A percentile compares a stretch with the other conserved stretches of the same genome.
phyloP scores from a whole-genome alignment of 2,113 vertebrate species.

The Gymnobelideus leadbeateri region DNA sequence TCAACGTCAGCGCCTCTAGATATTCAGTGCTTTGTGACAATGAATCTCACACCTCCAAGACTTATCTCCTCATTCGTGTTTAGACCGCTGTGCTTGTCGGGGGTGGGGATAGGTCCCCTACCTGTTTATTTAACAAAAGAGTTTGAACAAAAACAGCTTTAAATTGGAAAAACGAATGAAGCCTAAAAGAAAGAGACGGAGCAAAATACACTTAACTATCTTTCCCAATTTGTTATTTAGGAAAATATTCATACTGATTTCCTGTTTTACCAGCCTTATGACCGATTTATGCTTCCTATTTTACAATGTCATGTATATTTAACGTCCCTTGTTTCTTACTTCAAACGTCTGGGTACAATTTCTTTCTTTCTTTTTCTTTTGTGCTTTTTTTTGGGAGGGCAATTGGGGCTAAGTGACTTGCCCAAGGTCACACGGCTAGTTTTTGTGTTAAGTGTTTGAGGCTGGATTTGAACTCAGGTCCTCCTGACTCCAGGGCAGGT shows the following conservation, averaged over 20 bases:
- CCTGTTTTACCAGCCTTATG: background rate
- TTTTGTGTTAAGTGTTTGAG: too few species aligned
- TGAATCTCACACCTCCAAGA: conserved; percentile 44
- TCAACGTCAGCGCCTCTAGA: conserved; percentile 21
- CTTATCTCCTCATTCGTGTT: background rate
- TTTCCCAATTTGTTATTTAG: conserved; percentile 2
- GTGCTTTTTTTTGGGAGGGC: too few species aligned
- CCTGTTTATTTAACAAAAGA: conserved; percentile 16
- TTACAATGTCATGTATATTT: conserved; percentile 43
- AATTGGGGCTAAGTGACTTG: too few species aligned
- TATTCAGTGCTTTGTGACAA: conserved; percentile 54
- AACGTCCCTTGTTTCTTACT: conserved; percentile 9
- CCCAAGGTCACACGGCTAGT: too few species aligned
- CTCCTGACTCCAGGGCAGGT: too few species aligned
- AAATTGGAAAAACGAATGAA: conserved; percentile 22
- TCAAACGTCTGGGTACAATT: conserved; percentile 29
- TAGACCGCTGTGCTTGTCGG: background rate
- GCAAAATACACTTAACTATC: background rate
- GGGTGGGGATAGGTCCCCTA: background rate
- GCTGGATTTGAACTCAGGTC: too few species aligned
- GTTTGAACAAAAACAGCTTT: conserved; percentile 1
- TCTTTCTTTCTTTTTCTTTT: too few species aligned
- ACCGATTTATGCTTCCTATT: conserved; percentile 45
- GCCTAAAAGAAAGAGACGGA: conserved; percentile 22
- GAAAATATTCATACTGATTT: background rate